phyloP scores from a whole-genome alignment of 2,797 vertebrate genomes.

The Pangasius larnaudii region DNA sequence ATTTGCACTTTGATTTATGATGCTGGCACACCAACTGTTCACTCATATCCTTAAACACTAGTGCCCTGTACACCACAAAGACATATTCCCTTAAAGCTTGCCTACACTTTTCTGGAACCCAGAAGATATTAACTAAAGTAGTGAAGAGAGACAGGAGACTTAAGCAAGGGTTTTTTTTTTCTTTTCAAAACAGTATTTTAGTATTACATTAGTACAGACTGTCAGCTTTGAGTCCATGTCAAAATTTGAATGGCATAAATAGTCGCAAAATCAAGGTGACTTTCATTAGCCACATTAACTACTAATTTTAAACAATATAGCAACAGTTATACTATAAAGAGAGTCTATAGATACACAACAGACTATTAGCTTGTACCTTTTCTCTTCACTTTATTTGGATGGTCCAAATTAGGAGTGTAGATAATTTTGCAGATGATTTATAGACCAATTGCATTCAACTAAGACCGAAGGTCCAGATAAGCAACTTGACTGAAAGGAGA shows the following conservation, averaged over 20 bases:
- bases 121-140: conserved; percentile 12
- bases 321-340: background rate
- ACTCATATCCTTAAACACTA: conserved; percentile 65
- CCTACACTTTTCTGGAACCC: conserved; percentile 12
- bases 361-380: background rate
- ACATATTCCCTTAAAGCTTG: conserved; percentile 39
- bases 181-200: background rate
- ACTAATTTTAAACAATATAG: background rate
- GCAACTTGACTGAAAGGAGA: background rate
- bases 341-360: too few relatives aligned
- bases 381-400: background rate
- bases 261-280: background rate
- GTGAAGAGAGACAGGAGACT: background rate
- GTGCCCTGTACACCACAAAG: conserved; percentile 41
- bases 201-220: background rate
- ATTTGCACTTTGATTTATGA: conserved; percentile 61
- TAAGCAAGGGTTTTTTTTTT: background rate
- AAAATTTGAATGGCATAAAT: background rate
- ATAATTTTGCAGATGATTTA: background rate
- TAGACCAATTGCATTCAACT: background rate
- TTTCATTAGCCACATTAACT: too few relatives aligned
- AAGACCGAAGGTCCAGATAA: background rate
- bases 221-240: background rate
- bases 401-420: background rate
- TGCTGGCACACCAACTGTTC: conserved; percentile 42